phyloP scores from a whole-genome alignment of 2,113 vertebrate genomes.

The Rhadina sibilatrix region DNA sequence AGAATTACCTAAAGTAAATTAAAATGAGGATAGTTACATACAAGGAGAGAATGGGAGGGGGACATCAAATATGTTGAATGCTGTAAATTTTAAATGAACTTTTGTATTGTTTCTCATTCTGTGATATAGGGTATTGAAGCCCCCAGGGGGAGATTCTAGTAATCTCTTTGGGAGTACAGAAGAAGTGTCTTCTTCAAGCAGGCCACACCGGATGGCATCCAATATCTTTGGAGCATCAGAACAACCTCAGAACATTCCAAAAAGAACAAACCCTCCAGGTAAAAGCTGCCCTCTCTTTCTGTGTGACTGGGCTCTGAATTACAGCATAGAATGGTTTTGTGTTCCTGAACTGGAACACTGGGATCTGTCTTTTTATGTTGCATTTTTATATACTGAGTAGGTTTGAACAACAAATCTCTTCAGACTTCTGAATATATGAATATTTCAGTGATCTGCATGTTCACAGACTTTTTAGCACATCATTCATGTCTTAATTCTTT shows the following conservation, averaged over 20 bases:
- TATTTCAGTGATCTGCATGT: background rate
- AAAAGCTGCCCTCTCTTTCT: background rate
- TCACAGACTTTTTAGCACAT: background rate
- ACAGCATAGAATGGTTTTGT: background rate
- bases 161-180: constrained; percentile 84
- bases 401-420: background rate
- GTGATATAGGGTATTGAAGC: constrained; percentile 80
- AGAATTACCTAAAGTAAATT: background rate
- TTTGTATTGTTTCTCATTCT: background rate
- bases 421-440: background rate
- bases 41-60: background rate
- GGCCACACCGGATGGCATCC: constrained; percentile 87
- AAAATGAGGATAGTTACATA: background rate
- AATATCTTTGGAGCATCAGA: constrained; percentile 84
- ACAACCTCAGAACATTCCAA: constrained; percentile 78
- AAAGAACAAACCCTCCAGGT: constrained; percentile 94
- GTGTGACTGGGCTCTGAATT: background rate
- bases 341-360: background rate
- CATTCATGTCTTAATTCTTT: background rate
- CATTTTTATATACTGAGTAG: background rate
- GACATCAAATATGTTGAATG: background rate
- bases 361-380: background rate
- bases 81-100: background rate
- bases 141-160: constrained; percentile 88
- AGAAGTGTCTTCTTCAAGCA: constrained; percentile 73